phyloP scores from a whole-genome alignment of 2,888 invertebrate species.

The Erynnis tages region DNA sequence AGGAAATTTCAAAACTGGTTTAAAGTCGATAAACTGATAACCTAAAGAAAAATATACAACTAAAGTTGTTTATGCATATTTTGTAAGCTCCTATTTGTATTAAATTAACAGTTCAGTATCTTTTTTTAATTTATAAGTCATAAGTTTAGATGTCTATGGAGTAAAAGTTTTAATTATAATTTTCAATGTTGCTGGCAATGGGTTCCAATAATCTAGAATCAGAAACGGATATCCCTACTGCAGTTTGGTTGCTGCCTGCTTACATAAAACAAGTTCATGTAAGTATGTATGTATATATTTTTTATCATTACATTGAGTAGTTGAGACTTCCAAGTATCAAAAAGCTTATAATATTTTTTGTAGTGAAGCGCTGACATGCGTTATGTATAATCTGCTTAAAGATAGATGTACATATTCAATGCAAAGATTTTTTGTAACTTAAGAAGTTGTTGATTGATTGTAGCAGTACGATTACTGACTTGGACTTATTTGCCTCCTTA shows the following conservation, averaged over 20 bases:
- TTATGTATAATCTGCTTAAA: conserved; percentile 3
- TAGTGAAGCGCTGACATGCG: conserved; percentile 7
- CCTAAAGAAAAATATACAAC: conserved; percentile 8
- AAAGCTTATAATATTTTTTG: conserved; percentile 8
- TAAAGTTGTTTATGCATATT: conserved; percentile 5
- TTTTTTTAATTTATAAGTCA: background rate
- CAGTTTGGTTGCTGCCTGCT: too few species aligned
- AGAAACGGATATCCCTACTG: too few species aligned
- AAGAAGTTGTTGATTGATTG: background rate
- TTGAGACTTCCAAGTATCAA: background rate
- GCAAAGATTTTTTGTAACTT: conserved; percentile 4
- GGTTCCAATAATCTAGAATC: too few species aligned
- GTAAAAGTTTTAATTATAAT: too few species aligned
- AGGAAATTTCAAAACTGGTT: conserved; percentile 13
- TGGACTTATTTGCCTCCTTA: too few species aligned
- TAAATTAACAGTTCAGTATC: too few species aligned
- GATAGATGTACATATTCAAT: conserved; percentile 5
- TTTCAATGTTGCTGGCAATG: too few species aligned
- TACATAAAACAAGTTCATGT: too few species aligned
- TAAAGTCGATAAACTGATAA: conserved; percentile 6
- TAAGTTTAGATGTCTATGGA: too few species aligned
- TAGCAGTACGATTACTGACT: too few species aligned
- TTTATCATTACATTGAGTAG: background rate
- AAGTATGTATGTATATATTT: too few species aligned
- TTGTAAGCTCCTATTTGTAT: too few species aligned